A percentile compares a stretch with the other conserved stretches of the same genome.
Evolutionary conservation across 2,113 vertebrate genomes (phyloP).

Genomic region (Otolemur garnettii): DNA sequence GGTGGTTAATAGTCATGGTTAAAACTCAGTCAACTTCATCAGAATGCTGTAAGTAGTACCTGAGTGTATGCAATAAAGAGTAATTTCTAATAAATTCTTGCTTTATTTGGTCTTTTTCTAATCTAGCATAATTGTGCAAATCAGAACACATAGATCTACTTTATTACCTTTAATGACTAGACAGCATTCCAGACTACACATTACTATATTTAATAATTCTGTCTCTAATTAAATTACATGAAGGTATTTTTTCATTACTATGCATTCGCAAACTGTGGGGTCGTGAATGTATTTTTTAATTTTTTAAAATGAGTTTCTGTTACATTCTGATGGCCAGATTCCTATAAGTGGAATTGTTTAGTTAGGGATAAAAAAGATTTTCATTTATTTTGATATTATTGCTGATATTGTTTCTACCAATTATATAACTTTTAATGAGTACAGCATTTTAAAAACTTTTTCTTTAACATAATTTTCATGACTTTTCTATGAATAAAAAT

Average conservation of each 20-base stretch:
- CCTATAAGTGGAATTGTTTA: background rate
- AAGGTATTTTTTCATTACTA: background rate
- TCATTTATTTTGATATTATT: background rate
- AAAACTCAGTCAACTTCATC: background rate
- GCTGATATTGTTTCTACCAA: background rate
- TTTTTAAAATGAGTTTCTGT: background rate
- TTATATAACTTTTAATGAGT: background rate
- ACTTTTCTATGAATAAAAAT: background rate
- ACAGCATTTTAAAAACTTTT: background rate
- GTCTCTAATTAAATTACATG: background rate
- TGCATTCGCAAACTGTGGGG: background rate
- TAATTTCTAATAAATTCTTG: background rate
- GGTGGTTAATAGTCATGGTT: no score
- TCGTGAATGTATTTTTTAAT: background rate
- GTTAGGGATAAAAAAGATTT: background rate
- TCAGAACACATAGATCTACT: background rate
- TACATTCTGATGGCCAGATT: background rate
- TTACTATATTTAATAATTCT: background rate
- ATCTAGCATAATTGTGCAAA: background rate
- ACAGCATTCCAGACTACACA: background rate
- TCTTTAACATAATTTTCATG: background rate
- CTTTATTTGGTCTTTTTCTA: background rate
- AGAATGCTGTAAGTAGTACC: background rate
- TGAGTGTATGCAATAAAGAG: background rate
- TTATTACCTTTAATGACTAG: background rate